Base-by-base conservation (phyloP, 2,113 vertebrate species). In the Peromyscus californicus region DNA sequence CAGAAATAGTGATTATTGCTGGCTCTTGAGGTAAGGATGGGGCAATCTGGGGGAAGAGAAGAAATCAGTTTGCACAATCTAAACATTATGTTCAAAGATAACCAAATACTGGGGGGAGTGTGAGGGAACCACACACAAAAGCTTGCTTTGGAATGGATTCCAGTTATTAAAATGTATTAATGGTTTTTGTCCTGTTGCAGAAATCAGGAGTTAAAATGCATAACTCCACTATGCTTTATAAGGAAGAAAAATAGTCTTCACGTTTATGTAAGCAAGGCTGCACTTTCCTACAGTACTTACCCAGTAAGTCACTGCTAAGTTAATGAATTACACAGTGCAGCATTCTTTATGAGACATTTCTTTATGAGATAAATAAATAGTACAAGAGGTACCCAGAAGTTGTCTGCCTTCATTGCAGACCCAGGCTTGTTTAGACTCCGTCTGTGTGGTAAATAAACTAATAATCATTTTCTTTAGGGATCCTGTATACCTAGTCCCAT, bases 391-490 rank as follows among this genome's bases (percentile, higher is more conserved):
- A 26, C n/a, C 29, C 48, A 93, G 36, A 85, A 93, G 83, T 8
- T 24, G 2, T 63, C 39, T 51, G 24, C 7, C 72, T 88, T 33
- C 36, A 31, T 61, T 42, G 59, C 45, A 85, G 22, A 51, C 51
- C 65, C 86, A n/a, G 26, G 2, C 65, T 39, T 90, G 72, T 54
- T 31, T 93, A 63, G 29, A 31, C 39, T 61, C 65, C 2, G 24
- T 84, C 86, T 29, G 69, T 61, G 0, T 75, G 31, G 22, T 15
- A 75, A 88, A 91, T 76, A 87, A 94, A 95, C 75, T 72, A 61
- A 4, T n/a, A 96, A 29, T 70, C 67, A 97, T 89, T 65, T 42
- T 65, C 22, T 89, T 94, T 91, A 65, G 19, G 39, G 24, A 91
- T 45, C 59, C 48, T 57, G 2, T 82, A 74, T 83, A 82, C 16